Evolutionary conservation across 2,888 invertebrate genomes (phyloP).

Genomic region (Sympetrum striolatum): DNA sequence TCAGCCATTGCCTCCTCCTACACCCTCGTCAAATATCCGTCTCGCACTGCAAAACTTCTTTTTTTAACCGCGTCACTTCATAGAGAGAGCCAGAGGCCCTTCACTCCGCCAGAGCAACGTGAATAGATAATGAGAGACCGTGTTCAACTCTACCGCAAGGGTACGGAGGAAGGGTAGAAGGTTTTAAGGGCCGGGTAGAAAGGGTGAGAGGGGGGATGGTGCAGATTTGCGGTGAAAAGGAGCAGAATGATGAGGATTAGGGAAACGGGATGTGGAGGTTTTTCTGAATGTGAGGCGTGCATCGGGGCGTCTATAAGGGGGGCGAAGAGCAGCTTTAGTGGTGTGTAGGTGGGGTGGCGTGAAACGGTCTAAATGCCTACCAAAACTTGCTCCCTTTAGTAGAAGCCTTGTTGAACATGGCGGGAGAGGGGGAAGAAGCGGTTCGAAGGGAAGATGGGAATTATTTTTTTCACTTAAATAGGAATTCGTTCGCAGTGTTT

Average conservation of each 20-base stretch:
- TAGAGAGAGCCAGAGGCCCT: not conserved
- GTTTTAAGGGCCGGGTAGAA: not conserved
- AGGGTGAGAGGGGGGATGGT: not conserved
- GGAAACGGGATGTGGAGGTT: not conserved
- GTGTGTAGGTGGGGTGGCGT: not conserved
- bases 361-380: not conserved
- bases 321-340: not conserved
- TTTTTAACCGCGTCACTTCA: not conserved
- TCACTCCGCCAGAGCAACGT: not conserved
- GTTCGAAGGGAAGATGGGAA: not conserved
- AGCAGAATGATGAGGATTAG: not conserved
- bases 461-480: not conserved
- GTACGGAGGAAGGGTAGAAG: not conserved
- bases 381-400: not conserved
- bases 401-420: not conserved
- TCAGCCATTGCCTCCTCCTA: not conserved
- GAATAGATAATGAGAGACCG: not conserved
- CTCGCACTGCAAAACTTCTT: not conserved
- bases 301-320: not conserved
- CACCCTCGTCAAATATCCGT: not conserved
- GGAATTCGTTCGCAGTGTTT: not conserved
- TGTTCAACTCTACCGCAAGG: not conserved
- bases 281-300: not conserved
- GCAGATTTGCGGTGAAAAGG: not conserved
- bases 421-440: not conserved